Percentiles rank a stretch among this genome's conserved stretches.
These are phyloP conservation scores for Hirtodrosophila duncani DNA, from an alignment of 2,888 invertebrate genomes.

Conservation along the genomic window DNA sequence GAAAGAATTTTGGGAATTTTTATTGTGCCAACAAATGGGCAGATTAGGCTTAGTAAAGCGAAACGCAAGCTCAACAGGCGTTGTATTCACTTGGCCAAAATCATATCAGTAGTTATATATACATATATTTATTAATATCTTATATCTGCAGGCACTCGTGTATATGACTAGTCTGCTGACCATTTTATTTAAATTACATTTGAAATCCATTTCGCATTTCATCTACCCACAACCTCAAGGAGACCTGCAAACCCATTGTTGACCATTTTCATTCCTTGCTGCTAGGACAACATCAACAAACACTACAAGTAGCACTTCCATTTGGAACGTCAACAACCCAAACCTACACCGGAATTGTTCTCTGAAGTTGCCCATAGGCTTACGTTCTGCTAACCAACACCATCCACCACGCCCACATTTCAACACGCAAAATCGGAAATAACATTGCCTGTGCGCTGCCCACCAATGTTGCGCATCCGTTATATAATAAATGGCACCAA, in stretches of 20 bases:
- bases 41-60: no score
- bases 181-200: constrained; percentile 32
- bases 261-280: no score
- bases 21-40: constrained; percentile 4
- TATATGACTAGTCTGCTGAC: constrained; percentile 11
- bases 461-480: constrained; percentile 45
- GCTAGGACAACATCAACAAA: no score
- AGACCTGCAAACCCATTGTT: constrained; percentile 26
- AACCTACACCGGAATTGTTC: no score
- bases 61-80: no score
- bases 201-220: constrained; percentile 22
- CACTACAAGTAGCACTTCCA: no score
- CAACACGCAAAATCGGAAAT: constrained; percentile 35
- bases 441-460: constrained; percentile 8
- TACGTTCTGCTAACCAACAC: constrained; percentile 3
- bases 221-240: constrained; percentile 1
- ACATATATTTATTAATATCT: not conserved
- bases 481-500: constrained; percentile 41
- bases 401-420: constrained; percentile 58
- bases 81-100: no score
- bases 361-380: constrained; percentile 5
- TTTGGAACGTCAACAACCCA: constrained; percentile 23
- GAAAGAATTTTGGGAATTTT: constrained; percentile 20
- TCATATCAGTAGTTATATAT: no score
- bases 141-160: not conserved